Evolutionary conservation across 2,113 vertebrate species (phyloP).

Genomic region (Albula glossodonta): DNA sequence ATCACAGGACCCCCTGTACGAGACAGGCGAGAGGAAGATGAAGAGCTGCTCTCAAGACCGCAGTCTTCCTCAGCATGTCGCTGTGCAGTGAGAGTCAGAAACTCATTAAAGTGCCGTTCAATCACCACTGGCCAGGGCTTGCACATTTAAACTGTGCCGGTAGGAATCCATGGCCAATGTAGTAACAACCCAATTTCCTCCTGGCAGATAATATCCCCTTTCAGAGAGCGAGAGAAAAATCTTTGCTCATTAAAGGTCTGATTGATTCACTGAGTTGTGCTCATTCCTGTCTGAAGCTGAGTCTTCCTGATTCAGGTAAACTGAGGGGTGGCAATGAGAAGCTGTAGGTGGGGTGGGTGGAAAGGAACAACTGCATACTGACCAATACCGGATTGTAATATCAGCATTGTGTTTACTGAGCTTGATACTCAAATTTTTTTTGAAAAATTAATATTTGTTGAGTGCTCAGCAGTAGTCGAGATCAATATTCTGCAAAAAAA

Average conservation of each 20-base stretch:
- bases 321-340: not conserved
- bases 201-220: not conserved
- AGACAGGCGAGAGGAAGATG: no score
- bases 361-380: no score
- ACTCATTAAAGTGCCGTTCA: not conserved
- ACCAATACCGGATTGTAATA: no score
- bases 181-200: conserved; percentile 1
- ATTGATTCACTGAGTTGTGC: not conserved
- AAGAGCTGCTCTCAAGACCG: not conserved
- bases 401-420: no score
- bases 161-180: conserved; percentile 1
- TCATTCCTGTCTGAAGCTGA: not conserved
- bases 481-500: no score
- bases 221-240: not conserved
- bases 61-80: not conserved
- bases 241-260: not conserved
- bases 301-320: not conserved
- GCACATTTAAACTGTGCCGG: not conserved
- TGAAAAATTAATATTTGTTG: no score
- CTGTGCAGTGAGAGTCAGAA: not conserved
- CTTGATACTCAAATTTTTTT: no score
- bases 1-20: not conserved
- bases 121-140: not conserved
- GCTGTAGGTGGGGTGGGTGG: no score
- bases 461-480: no score